Percentiles rank a stretch among this genome's conserved stretches.
phyloP scores from a whole-genome alignment of 2,888 invertebrate genomes.

The Entomobrya proxima region DNA sequence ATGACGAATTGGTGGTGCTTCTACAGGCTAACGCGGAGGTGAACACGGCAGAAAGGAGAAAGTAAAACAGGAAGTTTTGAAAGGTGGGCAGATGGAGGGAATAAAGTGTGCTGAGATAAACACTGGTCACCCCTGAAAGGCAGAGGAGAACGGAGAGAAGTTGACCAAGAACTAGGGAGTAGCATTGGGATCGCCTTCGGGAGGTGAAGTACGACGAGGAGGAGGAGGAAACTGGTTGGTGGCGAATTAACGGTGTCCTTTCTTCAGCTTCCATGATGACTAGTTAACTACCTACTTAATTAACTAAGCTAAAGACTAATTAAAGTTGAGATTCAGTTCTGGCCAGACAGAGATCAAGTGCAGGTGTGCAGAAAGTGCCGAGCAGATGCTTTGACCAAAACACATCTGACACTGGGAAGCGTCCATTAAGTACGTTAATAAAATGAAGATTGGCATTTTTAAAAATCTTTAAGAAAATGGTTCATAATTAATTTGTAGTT shows the following conservation, averaged over 20 bases:
- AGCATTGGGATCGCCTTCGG: constrained; percentile 72
- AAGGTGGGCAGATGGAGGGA: constrained; percentile 85
- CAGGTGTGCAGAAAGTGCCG: too few species aligned
- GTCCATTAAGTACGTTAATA: too few species aligned
- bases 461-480: too few species aligned
- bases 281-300: too few species aligned
- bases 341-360: too few species aligned
- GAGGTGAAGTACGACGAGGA: neutral
- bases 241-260: neutral
- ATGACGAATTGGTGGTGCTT: neutral
- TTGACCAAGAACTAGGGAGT: constrained; percentile 86
- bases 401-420: too few species aligned
- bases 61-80: constrained; percentile 88
- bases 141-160: constrained; percentile 86
- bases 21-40: constrained; percentile 85
- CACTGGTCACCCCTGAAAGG: constrained; percentile 86
- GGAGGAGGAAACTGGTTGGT: neutral
- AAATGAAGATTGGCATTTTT: too few species aligned
- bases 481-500: too few species aligned
- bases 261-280: neutral
- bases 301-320: too few species aligned
- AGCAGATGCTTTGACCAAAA: too few species aligned
- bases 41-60: constrained; percentile 86
- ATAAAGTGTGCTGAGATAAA: constrained; percentile 81
- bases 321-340: too few species aligned